These are phyloP conservation scores for Nycticryphes semicollaris DNA, from an alignment of 2,113 vertebrate species.

Conservation along the genomic window DNA sequence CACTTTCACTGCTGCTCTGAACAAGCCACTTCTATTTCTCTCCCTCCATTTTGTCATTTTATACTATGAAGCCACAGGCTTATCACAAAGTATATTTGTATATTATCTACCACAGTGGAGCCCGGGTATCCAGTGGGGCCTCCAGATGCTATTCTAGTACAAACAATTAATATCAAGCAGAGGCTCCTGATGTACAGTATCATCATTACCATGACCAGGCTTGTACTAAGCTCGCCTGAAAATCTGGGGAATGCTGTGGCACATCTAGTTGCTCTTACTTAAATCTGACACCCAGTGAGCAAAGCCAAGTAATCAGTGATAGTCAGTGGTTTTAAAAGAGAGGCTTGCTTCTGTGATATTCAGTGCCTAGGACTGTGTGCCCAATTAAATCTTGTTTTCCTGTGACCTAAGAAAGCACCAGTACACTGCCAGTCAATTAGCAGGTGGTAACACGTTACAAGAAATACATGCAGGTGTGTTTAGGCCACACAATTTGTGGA, in stretches of 20 bases:
- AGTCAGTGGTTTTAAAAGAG: neutral
- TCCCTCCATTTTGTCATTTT: neutral
- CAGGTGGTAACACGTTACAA: neutral
- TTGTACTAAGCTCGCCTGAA: neutral
- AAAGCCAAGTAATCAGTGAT: neutral
- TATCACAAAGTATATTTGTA: neutral
- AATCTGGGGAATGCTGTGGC: neutral
- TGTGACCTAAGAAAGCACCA: neutral
- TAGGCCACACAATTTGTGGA: neutral
- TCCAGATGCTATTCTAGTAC: neutral
- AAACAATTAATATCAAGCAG: slow-evolving; percentile 12
- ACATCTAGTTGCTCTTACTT: neutral
- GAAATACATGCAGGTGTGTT: slow-evolving; percentile 19
- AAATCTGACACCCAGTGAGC: neutral
- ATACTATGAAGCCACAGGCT: neutral
- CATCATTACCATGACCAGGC: neutral
- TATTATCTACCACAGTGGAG: neutral
- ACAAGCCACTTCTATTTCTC: neutral
- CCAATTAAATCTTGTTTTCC: neutral
- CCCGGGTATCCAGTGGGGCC: neutral
- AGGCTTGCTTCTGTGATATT: neutral
- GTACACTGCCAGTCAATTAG: neutral
- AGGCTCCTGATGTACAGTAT: neutral
- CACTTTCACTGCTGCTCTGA: neutral
- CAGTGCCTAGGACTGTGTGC: neutral